A percentile compares a stretch with the other conserved stretches of the same genome.
phyloP scores from a whole-genome alignment of 2,113 vertebrate species.

The Synodontis membranacea region DNA sequence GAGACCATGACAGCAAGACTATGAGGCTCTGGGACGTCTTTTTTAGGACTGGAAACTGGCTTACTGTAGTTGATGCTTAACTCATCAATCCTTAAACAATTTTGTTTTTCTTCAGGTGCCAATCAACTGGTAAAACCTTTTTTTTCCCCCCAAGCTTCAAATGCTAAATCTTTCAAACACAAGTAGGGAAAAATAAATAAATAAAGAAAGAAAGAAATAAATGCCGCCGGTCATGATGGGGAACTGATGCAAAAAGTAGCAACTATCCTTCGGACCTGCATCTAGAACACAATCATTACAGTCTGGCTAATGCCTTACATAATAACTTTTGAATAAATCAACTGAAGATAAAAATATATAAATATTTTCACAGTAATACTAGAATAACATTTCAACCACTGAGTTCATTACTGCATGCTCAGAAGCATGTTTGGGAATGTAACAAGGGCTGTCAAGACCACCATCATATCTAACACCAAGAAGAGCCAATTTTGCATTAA shows the following conservation, averaged over 20 bases:
- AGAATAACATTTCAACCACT: neutral
- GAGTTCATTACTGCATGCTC: neutral
- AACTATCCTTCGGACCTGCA: neutral
- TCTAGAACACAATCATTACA: neutral
- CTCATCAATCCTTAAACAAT: neutral
- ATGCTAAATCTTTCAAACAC: slow-evolving; percentile 1
- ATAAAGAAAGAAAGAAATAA: neutral
- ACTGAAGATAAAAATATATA: neutral
- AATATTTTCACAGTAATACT: neutral
- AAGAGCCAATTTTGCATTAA: neutral
- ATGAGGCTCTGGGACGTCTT: neutral
- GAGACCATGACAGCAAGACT: neutral
- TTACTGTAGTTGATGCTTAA: neutral
- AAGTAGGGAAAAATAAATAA: no score
- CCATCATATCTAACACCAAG: neutral
- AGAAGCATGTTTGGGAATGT: neutral
- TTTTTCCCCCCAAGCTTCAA: neutral
- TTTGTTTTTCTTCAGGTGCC: neutral
- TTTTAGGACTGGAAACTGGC: neutral
- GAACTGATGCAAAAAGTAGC: neutral
- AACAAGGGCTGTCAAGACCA: neutral
- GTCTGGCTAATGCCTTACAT: neutral
- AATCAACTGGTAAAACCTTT: neutral
- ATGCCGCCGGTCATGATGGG: neutral
- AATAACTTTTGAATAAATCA: neutral